phyloP scores from a whole-genome alignment of 2,113 vertebrate genomes.

The Pterophyllum scalare region DNA sequence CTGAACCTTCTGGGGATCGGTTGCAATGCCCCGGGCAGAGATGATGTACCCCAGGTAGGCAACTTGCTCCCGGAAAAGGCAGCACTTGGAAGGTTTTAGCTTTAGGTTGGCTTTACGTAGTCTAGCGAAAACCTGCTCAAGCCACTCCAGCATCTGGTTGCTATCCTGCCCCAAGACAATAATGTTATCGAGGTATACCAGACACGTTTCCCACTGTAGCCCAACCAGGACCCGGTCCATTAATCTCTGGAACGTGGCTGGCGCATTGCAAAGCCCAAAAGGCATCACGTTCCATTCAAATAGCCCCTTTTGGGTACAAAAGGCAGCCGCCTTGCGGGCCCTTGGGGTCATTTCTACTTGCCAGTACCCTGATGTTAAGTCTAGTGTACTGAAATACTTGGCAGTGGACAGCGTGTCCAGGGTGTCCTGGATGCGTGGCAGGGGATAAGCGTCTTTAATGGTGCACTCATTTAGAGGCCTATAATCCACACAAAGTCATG shows the following conservation, averaged over 20 bases:
- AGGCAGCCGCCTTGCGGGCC: background rate
- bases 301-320: background rate
- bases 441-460: slow-evolving; percentile 20
- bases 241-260: background rate
- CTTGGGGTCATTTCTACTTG: background rate
- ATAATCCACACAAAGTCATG: slow-evolving; percentile 27
- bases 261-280: background rate
- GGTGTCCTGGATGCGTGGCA: slow-evolving; percentile 31
- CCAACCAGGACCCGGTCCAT: too few relatives aligned
- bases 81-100: too few relatives aligned
- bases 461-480: background rate
- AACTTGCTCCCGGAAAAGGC: too few relatives aligned
- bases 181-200: too few relatives aligned
- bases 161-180: too few relatives aligned
- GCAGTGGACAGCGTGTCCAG: background rate
- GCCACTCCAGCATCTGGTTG: too few relatives aligned
- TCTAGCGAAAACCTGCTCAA: too few relatives aligned
- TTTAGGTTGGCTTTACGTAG: too few relatives aligned
- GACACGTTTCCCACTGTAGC: too few relatives aligned
- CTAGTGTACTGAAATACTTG: background rate
- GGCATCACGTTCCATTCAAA: background rate
- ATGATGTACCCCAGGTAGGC: too few relatives aligned
- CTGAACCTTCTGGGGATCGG: too few relatives aligned
- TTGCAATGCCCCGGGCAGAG: too few relatives aligned
- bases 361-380: background rate